Conservation (phyloP, 2,888 invertebrate genomes). For the Agriopis aurantiaria region DNA sequence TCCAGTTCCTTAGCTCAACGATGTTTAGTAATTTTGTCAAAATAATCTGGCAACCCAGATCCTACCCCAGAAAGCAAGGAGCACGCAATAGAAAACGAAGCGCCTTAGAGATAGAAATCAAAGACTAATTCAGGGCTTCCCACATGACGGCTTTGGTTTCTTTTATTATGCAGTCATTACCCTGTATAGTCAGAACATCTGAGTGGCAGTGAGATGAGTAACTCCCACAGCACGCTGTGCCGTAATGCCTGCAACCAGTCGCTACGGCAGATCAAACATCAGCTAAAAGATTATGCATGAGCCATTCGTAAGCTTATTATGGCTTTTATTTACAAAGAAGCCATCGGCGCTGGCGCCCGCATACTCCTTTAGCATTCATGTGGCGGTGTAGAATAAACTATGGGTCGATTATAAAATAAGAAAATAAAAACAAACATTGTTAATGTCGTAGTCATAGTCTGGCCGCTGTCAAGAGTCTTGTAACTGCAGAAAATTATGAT, state of each 20-base stretch:
- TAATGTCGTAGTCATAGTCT: neutral
- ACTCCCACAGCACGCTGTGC: neutral
- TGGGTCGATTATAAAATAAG: neutral
- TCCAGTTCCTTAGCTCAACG: no score
- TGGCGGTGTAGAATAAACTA: constrained; percentile 12
- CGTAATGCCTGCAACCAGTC: constrained; percentile 44
- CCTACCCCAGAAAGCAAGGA: no score
- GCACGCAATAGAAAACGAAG: no score
- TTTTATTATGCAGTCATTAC: no score
- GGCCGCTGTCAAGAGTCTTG: neutral
- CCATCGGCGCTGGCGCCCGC: constrained; percentile 26
- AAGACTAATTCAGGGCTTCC: no score
- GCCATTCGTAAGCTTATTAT: constrained; percentile 54
- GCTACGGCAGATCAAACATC: constrained; percentile 60
- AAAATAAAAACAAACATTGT: neutral
- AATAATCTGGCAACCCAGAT: no score
- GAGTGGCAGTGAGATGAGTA: neutral
- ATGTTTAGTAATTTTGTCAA: no score
- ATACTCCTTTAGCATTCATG: constrained; percentile 40
- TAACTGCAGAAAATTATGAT: neutral
- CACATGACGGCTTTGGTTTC: no score
- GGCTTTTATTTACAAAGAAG: constrained; percentile 54
- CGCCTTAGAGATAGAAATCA: no score
- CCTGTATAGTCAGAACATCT: neutral
- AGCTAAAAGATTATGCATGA: constrained; percentile 54